Conservation (phyloP, 2,888 invertebrate species). For the Selenia dentaria region DNA sequence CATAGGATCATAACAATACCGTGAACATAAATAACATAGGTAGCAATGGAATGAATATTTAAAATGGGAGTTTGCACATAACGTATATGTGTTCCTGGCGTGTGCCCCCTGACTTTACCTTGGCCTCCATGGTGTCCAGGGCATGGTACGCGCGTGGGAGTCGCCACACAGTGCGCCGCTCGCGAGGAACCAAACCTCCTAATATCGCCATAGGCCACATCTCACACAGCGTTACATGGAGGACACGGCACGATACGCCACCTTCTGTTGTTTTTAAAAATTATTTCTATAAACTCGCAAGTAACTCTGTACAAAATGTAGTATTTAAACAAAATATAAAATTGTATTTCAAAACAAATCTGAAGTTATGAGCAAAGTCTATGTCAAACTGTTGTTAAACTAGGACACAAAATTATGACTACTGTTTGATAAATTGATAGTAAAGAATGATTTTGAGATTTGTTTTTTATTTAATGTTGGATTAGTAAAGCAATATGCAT, state of each 20-base stretch:
- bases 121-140: conserved; percentile 46
- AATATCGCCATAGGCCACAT: conserved; percentile 80
- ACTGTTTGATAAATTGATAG: conserved; percentile 29
- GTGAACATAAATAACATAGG: conserved; percentile 45
- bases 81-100: conserved; percentile 70
- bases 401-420: conserved; percentile 30
- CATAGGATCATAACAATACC: conserved; percentile 41
- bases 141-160: conserved; percentile 40
- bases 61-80: conserved; percentile 75
- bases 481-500: conserved; percentile 35
- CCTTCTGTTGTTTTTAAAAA: conserved; percentile 84
- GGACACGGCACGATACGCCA: conserved; percentile 78
- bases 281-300: conserved; percentile 76
- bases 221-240: conserved; percentile 79
- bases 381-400: conserved; percentile 28
- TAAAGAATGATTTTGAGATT: conserved; percentile 26
- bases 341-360: conserved; percentile 19
- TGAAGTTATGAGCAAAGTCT: conserved; percentile 29
- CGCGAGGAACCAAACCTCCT: conserved; percentile 59
- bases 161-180: conserved; percentile 43
- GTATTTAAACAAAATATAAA: conserved; percentile 21
- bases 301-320: conserved; percentile 42
- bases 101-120: conserved; percentile 79
- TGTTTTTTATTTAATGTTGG: conserved; percentile 30
- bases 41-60: conserved; percentile 55